Evolutionary conservation across 2,797 vertebrate species (phyloP).

Genomic region (Trachurus trachurus): DNA sequence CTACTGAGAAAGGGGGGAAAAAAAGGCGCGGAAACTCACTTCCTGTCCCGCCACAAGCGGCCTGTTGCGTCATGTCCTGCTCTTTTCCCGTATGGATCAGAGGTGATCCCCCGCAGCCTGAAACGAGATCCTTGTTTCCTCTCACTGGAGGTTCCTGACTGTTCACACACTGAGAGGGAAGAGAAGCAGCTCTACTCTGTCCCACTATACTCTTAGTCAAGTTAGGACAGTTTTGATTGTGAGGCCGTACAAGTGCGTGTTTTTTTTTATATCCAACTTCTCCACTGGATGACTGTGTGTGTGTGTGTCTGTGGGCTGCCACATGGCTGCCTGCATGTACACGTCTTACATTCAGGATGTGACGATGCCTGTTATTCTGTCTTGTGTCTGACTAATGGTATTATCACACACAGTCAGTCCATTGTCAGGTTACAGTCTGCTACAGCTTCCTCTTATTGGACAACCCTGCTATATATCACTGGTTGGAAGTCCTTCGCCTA

Average conservation of each 20-base stretch:
- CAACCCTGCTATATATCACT: slow-evolving; percentile 56
- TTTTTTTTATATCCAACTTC: background rate
- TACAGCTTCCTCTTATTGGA: slow-evolving; percentile 31
- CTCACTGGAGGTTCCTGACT: background rate
- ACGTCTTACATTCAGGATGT: slow-evolving; percentile 63
- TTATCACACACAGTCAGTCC: slow-evolving; percentile 60
- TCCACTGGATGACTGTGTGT: slow-evolving; percentile 8
- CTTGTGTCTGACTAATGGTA: slow-evolving; percentile 67
- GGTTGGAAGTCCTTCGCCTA: slow-evolving; percentile 22
- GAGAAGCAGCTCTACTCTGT: slow-evolving; percentile 5
- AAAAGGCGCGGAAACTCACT: slow-evolving; percentile 67
- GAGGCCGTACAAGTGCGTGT: background rate
- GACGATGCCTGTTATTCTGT: slow-evolving; percentile 43
- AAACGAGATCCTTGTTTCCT: slow-evolving; percentile 54
- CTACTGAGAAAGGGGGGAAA: slow-evolving; percentile 5
- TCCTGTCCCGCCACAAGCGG: slow-evolving; percentile 74
- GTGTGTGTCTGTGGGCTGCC: slow-evolving; percentile 8
- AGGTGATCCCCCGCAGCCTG: slow-evolving; percentile 39
- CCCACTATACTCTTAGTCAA: background rate
- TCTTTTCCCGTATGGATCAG: slow-evolving; percentile 35
- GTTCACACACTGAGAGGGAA: slow-evolving; percentile 3
- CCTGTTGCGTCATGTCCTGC: slow-evolving; percentile 67
- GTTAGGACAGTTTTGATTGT: background rate
- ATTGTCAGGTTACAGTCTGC: slow-evolving; percentile 64
- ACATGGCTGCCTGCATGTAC: slow-evolving; percentile 31